A percentile compares a stretch with the other conserved stretches of the same genome.
These are phyloP conservation scores for Temnothorax unifasciatus DNA, from an alignment of 2,888 invertebrate species.

Conservation along the genomic window DNA sequence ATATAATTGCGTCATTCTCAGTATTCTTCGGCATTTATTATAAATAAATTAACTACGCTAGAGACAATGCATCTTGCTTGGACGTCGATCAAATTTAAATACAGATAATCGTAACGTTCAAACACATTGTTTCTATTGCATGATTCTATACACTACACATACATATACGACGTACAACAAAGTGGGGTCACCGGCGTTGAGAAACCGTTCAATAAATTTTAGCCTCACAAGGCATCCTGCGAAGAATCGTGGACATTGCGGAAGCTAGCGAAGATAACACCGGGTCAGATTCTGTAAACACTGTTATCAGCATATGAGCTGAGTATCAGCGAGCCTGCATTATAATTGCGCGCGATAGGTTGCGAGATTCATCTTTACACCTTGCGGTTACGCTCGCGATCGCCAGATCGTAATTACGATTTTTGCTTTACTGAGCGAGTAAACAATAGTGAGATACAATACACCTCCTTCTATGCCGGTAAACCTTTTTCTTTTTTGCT, in stretches of 20 bases:
- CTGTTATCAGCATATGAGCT: conserved; percentile 66
- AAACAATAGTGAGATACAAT: conserved; percentile 45
- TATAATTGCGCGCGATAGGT: conserved; percentile 63
- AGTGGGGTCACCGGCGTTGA: conserved; percentile 21
- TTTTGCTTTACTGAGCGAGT: conserved; percentile 44
- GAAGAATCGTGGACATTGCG: conserved; percentile 68
- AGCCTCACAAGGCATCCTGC: conserved; percentile 25
- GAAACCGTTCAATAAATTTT: conserved; percentile 56
- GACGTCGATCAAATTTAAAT: conserved; percentile 26
- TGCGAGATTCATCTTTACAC: conserved; percentile 48
- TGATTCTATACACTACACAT: background rate
- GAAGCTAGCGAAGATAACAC: conserved; percentile 69
- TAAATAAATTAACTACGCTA: background rate
- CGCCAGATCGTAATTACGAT: conserved; percentile 57
- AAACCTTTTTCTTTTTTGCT: background rate
- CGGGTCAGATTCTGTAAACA: conserved; percentile 69
- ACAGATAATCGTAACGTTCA: conserved; percentile 14
- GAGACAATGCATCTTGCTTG: background rate
- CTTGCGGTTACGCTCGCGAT: conserved; percentile 61
- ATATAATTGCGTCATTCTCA: background rate
- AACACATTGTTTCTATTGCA: conserved; percentile 46
- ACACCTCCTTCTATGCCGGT: background rate
- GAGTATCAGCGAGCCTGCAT: conserved; percentile 60
- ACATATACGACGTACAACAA: conserved; percentile 10
- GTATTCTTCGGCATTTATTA: background rate